phyloP scores from a whole-genome alignment of 2,888 invertebrate genomes.

The Elmis aenea region DNA sequence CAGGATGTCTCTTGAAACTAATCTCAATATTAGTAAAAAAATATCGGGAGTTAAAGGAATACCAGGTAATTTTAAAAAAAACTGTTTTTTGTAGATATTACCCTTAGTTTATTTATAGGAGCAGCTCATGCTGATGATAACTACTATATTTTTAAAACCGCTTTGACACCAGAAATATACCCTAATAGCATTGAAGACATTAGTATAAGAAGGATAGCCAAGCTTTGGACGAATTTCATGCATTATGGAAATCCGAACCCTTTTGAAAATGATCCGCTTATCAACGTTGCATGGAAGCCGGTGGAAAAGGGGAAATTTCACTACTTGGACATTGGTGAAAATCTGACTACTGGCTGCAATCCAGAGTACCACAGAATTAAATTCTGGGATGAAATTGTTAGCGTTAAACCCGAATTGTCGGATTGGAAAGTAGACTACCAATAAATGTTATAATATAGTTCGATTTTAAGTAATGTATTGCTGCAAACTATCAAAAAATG shows the following conservation, averaged over 20 bases:
- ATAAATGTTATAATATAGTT: too few species aligned
- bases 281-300: conserved; percentile 33
- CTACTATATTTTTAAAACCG: conserved; percentile 32
- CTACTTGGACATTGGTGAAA: conserved; percentile 35
- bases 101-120: conserved; percentile 27
- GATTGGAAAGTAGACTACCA: too few species aligned
- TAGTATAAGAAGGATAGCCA: conserved; percentile 33
- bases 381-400: conserved; percentile 38
- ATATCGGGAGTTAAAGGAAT: conserved; percentile 1
- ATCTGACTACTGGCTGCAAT: conserved; percentile 28
- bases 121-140: conserved; percentile 39
- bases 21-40: conserved; percentile 2
- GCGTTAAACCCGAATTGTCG: too few species aligned
- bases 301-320: conserved; percentile 25
- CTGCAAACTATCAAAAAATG: too few species aligned
- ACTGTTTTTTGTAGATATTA: too few species aligned
- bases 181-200: conserved; percentile 29
- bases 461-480: too few species aligned
- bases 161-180: conserved; percentile 6
- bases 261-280: conserved; percentile 22
- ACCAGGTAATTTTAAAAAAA: too few species aligned
- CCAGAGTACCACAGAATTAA: conserved; percentile 32
- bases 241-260: conserved; percentile 35
- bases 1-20: conserved; percentile 3
- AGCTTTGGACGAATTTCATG: conserved; percentile 41